Base-by-base conservation (phyloP, 2,888 invertebrate genomes). In the Yponomeuta cagnagella region DNA sequence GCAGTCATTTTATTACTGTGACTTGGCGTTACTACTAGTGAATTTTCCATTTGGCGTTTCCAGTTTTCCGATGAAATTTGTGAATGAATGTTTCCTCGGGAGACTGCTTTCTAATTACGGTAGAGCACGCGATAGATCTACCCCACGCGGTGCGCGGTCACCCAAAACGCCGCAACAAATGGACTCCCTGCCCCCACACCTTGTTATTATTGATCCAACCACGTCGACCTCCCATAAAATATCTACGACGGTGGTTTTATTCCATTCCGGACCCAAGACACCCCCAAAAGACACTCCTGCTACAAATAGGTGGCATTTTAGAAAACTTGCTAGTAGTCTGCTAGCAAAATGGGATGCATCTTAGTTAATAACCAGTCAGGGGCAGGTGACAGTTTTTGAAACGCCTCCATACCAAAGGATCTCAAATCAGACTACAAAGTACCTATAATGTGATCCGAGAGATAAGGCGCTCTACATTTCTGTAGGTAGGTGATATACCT, bases 181-280 rank as follows among this genome's bases (percentile, higher is more conserved):
- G 78, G 75, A 74, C 74, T 15, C 2, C 52, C 52, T 58, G 15
- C 52, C 52, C 74, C 72, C 77, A 77, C 77, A 77, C 79, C 79
- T 79, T 79, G 74, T 74, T 76, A 69, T 70, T 82, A 86, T 86
- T 76, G 86, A 87, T 72, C 71, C 71, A 71, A 71, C 70, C 65
- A 70, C 71, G 69, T 23, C 68, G 10, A 65, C 43, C 48, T 48
- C 68, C 9, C 10, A 65, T 30, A 30, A 65, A 65, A 43, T 43
- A 68, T 12, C 12, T 23, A 5, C 23, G n/a, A 65, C 23, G 9
- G 48, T 23, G 8, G 43, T 23, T 43, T 37, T 67, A 43, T 65
- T 33, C 65, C 9, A 23, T 23, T 23, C 23, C 23, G 23, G 23
- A 23, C 23, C 23, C 23, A 23, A 23, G 23, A 23, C 23, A 23